Conservation (phyloP, 2,888 invertebrate genomes). For the Ophraella communa region DNA sequence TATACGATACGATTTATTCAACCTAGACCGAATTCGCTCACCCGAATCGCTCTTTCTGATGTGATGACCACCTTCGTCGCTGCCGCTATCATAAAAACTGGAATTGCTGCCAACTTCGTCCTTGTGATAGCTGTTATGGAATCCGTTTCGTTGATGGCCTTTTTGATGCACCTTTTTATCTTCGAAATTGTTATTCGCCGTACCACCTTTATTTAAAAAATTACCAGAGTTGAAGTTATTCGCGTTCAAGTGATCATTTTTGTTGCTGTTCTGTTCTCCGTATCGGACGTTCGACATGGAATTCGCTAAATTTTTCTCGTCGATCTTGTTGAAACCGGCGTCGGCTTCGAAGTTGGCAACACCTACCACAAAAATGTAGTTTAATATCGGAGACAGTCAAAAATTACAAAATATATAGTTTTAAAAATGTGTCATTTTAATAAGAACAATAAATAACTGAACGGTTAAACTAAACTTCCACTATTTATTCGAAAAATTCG, state of each 20-base stretch:
- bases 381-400: too few relatives aligned
- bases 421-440: too few relatives aligned
- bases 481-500: too few relatives aligned
- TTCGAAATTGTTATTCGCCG: constrained; percentile 46
- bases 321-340: constrained; percentile 53
- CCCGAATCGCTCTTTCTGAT: constrained; percentile 53
- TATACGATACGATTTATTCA: too few relatives aligned
- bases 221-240: constrained; percentile 51
- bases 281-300: constrained; percentile 52
- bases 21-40: constrained; percentile 28
- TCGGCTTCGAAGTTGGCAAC: constrained; percentile 51
- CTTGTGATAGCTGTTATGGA: constrained; percentile 73
- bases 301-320: constrained; percentile 49
- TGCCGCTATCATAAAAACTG: constrained; percentile 71
- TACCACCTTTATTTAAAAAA: constrained; percentile 51
- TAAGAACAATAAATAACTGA: too few relatives aligned
- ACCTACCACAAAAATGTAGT: constrained; percentile 31
- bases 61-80: constrained; percentile 59
- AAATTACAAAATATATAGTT: too few relatives aligned
- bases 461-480: too few relatives aligned
- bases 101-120: constrained; percentile 74
- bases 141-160: constrained; percentile 73
- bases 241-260: constrained; percentile 50
- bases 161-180: constrained; percentile 65
- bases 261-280: constrained; percentile 47